Conservation (phyloP, 2,797 vertebrate genomes). For the Notamacropus eugenii region DNA sequence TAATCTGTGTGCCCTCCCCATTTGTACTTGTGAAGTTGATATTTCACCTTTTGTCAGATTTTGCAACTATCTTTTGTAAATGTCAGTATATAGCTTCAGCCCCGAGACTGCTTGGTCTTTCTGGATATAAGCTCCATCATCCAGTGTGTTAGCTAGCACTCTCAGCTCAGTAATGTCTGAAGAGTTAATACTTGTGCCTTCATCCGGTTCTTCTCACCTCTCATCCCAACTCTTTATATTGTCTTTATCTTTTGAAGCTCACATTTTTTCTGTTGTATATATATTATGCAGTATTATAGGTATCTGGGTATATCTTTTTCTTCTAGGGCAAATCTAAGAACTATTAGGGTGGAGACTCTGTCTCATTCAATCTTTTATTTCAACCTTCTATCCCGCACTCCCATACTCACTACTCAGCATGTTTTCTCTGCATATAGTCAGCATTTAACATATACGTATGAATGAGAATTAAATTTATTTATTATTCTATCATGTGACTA, state of each 20-base stretch:
- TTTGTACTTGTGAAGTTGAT: not conserved
- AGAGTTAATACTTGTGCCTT: not conserved
- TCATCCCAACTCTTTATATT: not conserved
- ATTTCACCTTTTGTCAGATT: not conserved
- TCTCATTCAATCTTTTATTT: not conserved
- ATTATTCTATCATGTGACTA: not conserved
- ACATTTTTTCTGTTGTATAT: not conserved
- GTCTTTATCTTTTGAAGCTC: not conserved
- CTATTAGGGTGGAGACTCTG: not conserved
- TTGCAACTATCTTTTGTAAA: not conserved
- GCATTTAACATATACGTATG: not conserved
- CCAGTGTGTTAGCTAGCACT: not conserved
- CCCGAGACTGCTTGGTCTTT: not conserved
- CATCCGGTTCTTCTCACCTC: not conserved
- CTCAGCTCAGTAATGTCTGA: not conserved
- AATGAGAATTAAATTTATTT: not conserved
- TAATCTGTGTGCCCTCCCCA: not conserved
- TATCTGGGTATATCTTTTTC: not conserved
- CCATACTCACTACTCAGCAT: not conserved
- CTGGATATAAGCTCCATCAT: not conserved
- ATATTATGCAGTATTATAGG: not conserved
- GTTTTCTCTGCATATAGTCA: not conserved
- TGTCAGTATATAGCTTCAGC: not conserved
- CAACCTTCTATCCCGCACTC: not conserved
- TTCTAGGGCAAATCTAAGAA: not conserved